These are phyloP conservation scores for Rhinolophus ferrumequinum DNA, from an alignment of 2,113 vertebrate genomes.

Conservation along the genomic window DNA sequence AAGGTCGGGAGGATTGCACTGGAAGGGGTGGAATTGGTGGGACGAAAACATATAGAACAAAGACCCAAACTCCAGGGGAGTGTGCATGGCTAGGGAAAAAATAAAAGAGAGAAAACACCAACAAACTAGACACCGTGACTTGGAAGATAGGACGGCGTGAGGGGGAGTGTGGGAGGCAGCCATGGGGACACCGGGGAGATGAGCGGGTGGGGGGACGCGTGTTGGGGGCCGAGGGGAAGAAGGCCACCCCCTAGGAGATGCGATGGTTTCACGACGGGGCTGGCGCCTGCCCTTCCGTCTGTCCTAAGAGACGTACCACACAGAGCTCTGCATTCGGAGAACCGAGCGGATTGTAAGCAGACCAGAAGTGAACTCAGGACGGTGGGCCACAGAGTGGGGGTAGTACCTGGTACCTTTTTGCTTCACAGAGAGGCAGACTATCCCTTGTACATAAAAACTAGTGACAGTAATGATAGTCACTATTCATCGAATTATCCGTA, in stretches of 20 bases:
- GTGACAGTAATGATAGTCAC: neutral
- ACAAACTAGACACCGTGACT: neutral
- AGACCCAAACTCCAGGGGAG: neutral
- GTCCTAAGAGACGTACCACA: neutral
- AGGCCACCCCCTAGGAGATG: neutral
- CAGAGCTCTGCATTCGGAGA: neutral
- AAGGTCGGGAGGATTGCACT: neutral
- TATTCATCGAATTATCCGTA: neutral
- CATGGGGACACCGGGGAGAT: neutral
- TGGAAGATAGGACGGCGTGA: neutral
- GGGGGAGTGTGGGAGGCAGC: neutral
- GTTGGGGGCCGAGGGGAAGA: neutral
- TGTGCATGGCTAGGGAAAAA: too few relatives aligned
- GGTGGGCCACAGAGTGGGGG: neutral
- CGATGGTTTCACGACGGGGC: neutral
- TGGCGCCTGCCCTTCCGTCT: neutral
- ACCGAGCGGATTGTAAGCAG: neutral
- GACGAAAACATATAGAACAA: neutral
- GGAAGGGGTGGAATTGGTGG: neutral
- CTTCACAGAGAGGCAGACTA: neutral
- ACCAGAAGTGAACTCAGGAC: neutral
- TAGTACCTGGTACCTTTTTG: neutral
- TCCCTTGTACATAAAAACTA: neutral
- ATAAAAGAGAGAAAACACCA: too few relatives aligned
- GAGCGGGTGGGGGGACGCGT: neutral